phyloP scores from a whole-genome alignment of 2,797 vertebrate species.

The Sarcophilus harrisii region DNA sequence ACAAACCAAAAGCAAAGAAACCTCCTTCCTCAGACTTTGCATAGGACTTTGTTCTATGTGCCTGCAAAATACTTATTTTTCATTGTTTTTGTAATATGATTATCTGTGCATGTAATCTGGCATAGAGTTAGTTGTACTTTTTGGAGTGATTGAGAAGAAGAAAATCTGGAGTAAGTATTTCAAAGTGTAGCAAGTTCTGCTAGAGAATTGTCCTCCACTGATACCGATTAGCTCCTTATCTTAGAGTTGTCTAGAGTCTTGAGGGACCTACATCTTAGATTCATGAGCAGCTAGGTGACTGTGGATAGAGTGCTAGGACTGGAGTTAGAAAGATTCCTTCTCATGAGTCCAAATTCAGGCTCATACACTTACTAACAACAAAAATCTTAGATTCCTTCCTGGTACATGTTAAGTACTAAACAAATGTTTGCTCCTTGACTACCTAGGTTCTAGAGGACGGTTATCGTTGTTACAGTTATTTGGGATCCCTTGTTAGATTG shows the following conservation, averaged over 20 bases:
- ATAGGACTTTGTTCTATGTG: background rate
- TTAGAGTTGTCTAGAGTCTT: background rate
- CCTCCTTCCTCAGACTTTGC: background rate
- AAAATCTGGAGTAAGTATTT: background rate
- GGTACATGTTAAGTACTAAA: background rate
- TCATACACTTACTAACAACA: background rate
- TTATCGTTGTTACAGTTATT: background rate
- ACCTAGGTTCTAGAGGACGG: background rate
- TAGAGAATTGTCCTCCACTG: background rate
- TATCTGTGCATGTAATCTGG: background rate
- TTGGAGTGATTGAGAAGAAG: background rate
- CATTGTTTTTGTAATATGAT: background rate
- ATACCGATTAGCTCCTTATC: background rate
- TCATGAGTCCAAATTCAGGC: background rate
- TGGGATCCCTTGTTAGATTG: background rate
- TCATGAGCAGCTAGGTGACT: background rate
- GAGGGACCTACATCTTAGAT: background rate
- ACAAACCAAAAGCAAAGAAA: background rate
- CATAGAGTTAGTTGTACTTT: background rate
- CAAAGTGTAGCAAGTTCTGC: background rate
- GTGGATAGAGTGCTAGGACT: background rate
- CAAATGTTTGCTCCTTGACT: background rate
- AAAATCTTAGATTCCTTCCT: background rate
- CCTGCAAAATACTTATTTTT: background rate
- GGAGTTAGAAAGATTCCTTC: background rate